Evolutionary conservation across 2,113 vertebrate species (phyloP), one percentile per base, ranked within the genome.

Genomic region (Solea senegalensis): DNA sequence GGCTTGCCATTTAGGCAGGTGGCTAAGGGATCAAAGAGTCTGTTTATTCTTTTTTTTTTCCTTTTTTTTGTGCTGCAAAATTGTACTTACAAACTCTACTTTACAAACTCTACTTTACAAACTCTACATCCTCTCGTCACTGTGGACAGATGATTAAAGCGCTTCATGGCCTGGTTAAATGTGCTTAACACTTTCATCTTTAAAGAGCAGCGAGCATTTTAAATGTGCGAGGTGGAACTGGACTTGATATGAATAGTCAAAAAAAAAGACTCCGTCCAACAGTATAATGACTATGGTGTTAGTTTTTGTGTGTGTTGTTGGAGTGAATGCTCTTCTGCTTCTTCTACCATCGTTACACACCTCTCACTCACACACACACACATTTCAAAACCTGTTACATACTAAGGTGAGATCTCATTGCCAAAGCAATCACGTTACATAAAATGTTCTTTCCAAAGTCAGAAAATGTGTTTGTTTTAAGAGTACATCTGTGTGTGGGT

Each of bases 401-500:
- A 34, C 21, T 44, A 21, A 54, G 56, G 2, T 28, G 56, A 72
- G 40, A 46, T 56, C 53, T 83, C 21, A 21, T 68, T 79, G 46
- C 15, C 9, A 58, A 65, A 48, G 49, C 7, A 27, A 48, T 55
- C 28, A 28, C 34, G 9, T 52, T 59, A 46, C 14, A 41, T 64
- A 52, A 53, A 68, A 27, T 43, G 15, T 41, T 72, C 9, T 27
- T 49, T 54, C 54, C 44, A 73, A 60, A 59, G 57, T 73, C 69
- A 74, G 55, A 69, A 45, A 75, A 67, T 65, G 14, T 48, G 41
- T 60, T 9, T 48, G 58, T 62, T 41, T 73, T 70, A 56, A 75
- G 50, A 56, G 53, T 27, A 59, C 55, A 69, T 80, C 50, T 83
- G 72, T 54, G 81, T 65, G 80, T 74, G 86, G 81, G 64, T 81